Evolutionary conservation across 2,888 invertebrate species (phyloP).

Genomic region (Scaptomyza caliginosa): DNA sequence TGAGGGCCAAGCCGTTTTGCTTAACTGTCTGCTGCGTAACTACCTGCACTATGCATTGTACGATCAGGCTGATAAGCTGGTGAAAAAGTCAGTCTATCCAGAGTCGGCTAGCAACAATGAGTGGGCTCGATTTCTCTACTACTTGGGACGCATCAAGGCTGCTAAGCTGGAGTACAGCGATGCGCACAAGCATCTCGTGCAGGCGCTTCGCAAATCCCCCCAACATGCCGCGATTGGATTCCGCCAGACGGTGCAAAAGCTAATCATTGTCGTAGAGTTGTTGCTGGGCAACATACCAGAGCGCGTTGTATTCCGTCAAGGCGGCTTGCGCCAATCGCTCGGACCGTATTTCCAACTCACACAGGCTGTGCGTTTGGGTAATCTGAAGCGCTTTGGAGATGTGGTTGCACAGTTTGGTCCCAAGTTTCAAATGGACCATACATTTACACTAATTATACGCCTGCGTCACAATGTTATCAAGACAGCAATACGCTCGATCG

Average conservation of each 20-base stretch:
- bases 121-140: constrained; percentile 98
- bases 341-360: constrained; percentile 98
- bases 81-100: constrained; percentile 98
- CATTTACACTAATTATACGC: constrained; percentile 97
- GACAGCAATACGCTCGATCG: constrained; percentile 98
- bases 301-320: constrained; percentile 96
- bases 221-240: constrained; percentile 99
- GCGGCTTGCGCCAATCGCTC: constrained; percentile 93
- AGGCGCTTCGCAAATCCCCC: constrained; percentile 97
- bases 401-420: constrained; percentile 95
- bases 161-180: constrained; percentile 99
- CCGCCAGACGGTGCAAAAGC: constrained; percentile 97
- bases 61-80: constrained; percentile 98
- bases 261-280: constrained; percentile 97
- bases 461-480: constrained; percentile 99
- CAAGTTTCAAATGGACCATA: constrained; percentile 96
- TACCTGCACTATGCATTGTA: constrained; percentile 98
- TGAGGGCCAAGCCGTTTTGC: constrained; percentile 98
- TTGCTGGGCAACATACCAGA: constrained; percentile 99
- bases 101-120: constrained; percentile 99
- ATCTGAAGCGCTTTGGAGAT: constrained; percentile 96
- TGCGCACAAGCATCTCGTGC: constrained; percentile 98
- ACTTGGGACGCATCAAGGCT: constrained; percentile 98
- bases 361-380: constrained; percentile 97
- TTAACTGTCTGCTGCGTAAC: constrained; percentile 97